Percentiles rank a stretch among this genome's conserved stretches.
These are phyloP conservation scores for Poeciliopsis paucimaculata DNA, from an alignment of 2,797 vertebrate species.

Conservation along the genomic window DNA sequence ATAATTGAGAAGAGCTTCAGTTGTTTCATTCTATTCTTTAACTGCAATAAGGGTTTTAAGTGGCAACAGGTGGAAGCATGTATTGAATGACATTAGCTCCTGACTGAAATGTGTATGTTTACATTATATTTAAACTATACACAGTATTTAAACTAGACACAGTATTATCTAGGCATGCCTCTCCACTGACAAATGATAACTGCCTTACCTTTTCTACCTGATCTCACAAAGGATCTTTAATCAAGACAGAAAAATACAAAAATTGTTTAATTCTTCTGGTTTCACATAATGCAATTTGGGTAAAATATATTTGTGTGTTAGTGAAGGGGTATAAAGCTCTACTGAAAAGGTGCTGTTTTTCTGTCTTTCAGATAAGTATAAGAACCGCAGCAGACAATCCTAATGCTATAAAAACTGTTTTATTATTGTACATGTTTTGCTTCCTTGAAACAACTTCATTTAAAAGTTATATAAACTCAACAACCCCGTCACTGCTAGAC, in stretches of 20 bases:
- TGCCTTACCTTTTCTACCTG: neutral
- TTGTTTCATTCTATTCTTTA: constrained; percentile 5
- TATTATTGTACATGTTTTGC: neutral
- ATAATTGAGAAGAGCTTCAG: neutral
- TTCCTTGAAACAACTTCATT: constrained; percentile 5
- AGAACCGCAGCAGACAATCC: neutral
- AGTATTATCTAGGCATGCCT: neutral
- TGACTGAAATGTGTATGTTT: constrained; percentile 5
- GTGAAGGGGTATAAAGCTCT: neutral
- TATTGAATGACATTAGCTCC: constrained; percentile 7
- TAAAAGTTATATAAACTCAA: neutral
- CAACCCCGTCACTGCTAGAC: neutral
- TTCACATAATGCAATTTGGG: constrained; percentile 1
- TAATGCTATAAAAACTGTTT: neutral
- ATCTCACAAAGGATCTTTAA: neutral
- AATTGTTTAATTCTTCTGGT: neutral
- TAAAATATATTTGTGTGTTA: neutral
- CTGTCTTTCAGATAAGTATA: neutral
- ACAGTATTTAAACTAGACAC: too few relatives aligned
- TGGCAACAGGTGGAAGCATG: constrained; percentile 11
- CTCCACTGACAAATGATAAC: neutral
- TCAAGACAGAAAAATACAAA: constrained; percentile 2
- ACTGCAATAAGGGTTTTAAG: constrained; percentile 13
- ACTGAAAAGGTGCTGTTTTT: neutral
- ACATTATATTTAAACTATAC: neutral